phyloP scores from a whole-genome alignment of 2,113 vertebrate genomes.

The Calidris pugnax region DNA sequence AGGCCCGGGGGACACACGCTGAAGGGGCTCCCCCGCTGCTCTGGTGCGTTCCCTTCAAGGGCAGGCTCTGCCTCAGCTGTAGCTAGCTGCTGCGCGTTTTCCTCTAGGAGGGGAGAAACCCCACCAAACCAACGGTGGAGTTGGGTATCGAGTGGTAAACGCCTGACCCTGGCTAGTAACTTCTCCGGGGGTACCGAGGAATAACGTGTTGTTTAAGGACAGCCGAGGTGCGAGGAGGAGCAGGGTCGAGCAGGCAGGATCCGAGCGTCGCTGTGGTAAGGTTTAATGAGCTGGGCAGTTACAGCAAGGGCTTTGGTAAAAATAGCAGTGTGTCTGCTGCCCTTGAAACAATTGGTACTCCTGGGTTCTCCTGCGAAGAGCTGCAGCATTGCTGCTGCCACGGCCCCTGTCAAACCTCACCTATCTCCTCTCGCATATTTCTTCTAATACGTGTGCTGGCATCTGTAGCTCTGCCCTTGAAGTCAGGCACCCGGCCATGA shows the following conservation, averaged over 20 bases:
- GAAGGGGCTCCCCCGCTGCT: background rate
- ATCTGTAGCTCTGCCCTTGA: background rate
- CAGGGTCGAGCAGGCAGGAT: background rate
- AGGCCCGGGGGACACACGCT: background rate
- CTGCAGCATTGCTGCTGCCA: background rate
- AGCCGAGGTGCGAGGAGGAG: background rate
- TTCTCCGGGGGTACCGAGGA: background rate
- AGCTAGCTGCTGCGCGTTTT: background rate
- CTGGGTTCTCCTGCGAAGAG: background rate
- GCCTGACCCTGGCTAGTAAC: background rate
- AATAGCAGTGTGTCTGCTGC: slow-evolving; percentile 49
- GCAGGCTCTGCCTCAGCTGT: slow-evolving; percentile 6
- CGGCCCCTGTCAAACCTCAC: background rate
- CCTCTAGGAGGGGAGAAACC: background rate
- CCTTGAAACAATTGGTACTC: slow-evolving; percentile 16
- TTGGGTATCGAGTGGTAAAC: background rate
- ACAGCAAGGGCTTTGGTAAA: slow-evolving; percentile 42
- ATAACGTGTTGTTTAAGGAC: background rate
- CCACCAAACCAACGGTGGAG: background rate
- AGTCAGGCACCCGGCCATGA: background rate
- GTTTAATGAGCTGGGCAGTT: background rate
- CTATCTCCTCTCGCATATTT: background rate
- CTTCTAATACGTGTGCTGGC: background rate
- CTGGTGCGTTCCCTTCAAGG: background rate
- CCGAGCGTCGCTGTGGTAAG: background rate